Percentiles rank a stretch among this genome's conserved stretches.
Evolutionary conservation across 1,140 invertebrate species (phyloP).

Genomic region (Cotesia typhae): DNA sequence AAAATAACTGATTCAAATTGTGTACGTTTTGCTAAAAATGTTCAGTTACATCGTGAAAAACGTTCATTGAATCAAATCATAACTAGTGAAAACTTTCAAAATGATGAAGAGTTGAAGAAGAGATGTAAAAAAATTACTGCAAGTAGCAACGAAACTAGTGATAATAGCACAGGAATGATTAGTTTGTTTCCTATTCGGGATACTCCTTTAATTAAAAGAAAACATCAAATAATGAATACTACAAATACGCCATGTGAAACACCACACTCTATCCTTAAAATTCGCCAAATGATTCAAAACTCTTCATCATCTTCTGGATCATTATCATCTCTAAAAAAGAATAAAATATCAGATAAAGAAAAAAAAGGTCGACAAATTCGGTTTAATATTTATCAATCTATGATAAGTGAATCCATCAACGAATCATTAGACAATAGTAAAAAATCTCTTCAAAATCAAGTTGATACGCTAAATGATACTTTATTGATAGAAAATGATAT

Average conservation of each 20-base stretch:
- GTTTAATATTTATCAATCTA: slow-evolving; percentile 47
- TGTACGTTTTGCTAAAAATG: slow-evolving; percentile 46
- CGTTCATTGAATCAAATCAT: slow-evolving; percentile 44
- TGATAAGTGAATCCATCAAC: slow-evolving; percentile 16
- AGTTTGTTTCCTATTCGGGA: slow-evolving; percentile 50
- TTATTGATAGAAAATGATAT: neutral
- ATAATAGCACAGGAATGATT: slow-evolving; percentile 32
- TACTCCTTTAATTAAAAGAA: slow-evolving; percentile 57
- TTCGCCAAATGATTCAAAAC: slow-evolving; percentile 54
- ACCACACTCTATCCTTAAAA: slow-evolving; percentile 63
- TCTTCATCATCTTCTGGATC: slow-evolving; percentile 45
- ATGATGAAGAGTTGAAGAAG: slow-evolving; percentile 30
- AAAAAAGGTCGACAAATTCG: slow-evolving; percentile 49
- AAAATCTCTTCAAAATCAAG: neutral
- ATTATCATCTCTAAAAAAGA: slow-evolving; percentile 11
- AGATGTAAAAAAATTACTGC: slow-evolving; percentile 36
- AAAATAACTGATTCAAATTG: slow-evolving; percentile 43
- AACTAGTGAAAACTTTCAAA: slow-evolving; percentile 13
- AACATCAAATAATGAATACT: slow-evolving; percentile 33
- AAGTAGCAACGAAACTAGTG: slow-evolving; percentile 1
- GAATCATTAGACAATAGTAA: neutral
- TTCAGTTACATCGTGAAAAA: slow-evolving; percentile 39
- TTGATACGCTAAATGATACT: neutral
- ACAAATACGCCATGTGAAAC: slow-evolving; percentile 41
- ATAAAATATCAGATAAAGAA: slow-evolving; percentile 33